Conservation (phyloP, 2,797 vertebrate species). For the Synaphobranchus kaupii region DNA sequence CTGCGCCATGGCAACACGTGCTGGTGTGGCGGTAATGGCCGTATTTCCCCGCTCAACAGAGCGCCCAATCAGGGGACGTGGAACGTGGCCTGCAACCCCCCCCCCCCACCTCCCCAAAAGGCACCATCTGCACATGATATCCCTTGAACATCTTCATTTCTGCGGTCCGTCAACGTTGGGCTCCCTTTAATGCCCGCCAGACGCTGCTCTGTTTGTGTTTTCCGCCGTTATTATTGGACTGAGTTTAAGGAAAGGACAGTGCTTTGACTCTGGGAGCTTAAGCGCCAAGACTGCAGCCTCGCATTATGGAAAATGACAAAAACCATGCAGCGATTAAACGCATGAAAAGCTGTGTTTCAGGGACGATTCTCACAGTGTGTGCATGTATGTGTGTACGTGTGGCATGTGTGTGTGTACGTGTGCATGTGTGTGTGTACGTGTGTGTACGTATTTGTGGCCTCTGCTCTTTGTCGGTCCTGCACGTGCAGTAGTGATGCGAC, state of each 20-base stretch:
- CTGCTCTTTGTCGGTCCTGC: not conserved
- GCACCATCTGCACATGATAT: conserved; percentile 29
- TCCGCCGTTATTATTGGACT: not conserved
- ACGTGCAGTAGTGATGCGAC: not conserved
- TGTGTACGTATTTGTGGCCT: too few species aligned
- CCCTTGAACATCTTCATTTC: not conserved
- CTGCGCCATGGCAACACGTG: not conserved
- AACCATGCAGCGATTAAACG: not conserved
- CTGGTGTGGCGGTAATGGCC: conserved; percentile 2
- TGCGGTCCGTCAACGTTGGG: conserved; percentile 13
- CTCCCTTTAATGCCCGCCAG: conserved; percentile 12
- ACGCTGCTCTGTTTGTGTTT: conserved; percentile 4
- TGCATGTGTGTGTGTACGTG: too few species aligned
- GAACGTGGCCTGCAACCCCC: not conserved
- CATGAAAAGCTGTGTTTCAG: not conserved
- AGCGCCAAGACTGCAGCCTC: conserved; percentile 5
- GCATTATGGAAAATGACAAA: not conserved
- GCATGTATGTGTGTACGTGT: too few species aligned
- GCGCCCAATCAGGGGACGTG: not conserved
- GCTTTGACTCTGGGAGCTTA: not conserved
- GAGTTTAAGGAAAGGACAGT: not conserved
- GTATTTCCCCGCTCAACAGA: not conserved
- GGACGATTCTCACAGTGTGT: too few species aligned
- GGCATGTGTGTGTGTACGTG: too few species aligned
- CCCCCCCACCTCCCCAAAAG: not conserved